Conservation (phyloP, 2,888 invertebrate species). For the Odiellus spinosus region DNA sequence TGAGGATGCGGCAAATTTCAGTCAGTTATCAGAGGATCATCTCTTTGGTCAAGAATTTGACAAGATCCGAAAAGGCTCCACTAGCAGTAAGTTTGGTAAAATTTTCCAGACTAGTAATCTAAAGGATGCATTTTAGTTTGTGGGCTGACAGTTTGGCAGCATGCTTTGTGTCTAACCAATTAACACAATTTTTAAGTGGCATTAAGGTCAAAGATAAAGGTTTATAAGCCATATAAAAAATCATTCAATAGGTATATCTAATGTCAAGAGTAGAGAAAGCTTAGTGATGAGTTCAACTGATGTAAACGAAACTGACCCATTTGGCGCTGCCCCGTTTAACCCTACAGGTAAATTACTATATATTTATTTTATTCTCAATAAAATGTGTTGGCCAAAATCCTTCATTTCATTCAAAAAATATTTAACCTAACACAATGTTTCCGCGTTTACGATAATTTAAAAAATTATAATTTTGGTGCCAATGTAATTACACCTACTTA, state of each 20-base stretch:
- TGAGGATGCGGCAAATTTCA: constrained; percentile 51
- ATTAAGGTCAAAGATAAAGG: background rate
- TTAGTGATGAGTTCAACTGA: constrained; percentile 45
- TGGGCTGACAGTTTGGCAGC: background rate
- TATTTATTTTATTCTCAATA: too few species aligned
- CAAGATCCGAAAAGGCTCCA: constrained; percentile 57
- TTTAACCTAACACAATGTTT: background rate
- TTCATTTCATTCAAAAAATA: constrained; percentile 1
- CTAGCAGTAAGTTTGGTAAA: constrained; percentile 45
- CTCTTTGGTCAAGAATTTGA: constrained; percentile 70
- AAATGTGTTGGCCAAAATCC: too few species aligned
- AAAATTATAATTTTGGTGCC: too few species aligned
- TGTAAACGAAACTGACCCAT: constrained; percentile 45
- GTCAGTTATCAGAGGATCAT: constrained; percentile 58
- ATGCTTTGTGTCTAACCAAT: too few species aligned
- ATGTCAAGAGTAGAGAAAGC: constrained; percentile 51
- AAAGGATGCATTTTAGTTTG: too few species aligned
- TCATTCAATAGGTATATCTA: constrained; percentile 40
- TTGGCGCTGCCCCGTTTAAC: constrained; percentile 65
- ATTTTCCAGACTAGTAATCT: too few species aligned
- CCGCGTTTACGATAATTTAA: too few species aligned
- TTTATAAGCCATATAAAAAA: background rate
- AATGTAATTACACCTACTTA: too few species aligned
- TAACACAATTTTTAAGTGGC: too few species aligned
- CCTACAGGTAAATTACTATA: constrained; percentile 7